Evolutionary conservation across 2,888 invertebrate species (phyloP), one percentile per base, ranked within the genome.

Genomic region (Quadroppia sp.): DNA sequence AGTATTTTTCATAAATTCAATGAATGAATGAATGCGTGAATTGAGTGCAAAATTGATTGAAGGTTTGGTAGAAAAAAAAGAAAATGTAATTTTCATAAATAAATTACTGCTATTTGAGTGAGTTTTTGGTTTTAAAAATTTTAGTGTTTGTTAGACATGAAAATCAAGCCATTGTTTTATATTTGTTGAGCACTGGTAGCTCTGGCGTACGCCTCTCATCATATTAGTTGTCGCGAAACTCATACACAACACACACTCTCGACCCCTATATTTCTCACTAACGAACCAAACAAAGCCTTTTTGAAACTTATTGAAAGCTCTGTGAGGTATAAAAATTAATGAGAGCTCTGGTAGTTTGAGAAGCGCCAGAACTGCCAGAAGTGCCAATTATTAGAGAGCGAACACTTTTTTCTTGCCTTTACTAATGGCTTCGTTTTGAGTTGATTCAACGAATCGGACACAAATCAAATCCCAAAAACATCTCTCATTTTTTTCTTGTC

Each of bases 271-370:
- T 40, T 59, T 17, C 61, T 64, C 61, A 64, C 61, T 64, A 64
- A 64, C 61, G 61, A 64, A 64, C 61, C 61, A 64, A 59, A 59
- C 28, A 59, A 64, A 64, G 61, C 61, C 61, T 64, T 64, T 64
- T 64, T 64, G 36, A 64, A 64, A 64, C 61, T 64, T 64, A 64
- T 64, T 64, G 61, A 64, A 64, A 64, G 61, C 61, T 64, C 61
- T 64, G 61, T 64, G 61, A 64, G 61, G 61, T 64, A 64, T 64
- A 64, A 64, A 64, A 64, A 64, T 64, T 64, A 64, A 64, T 64
- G 61, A 64, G 61, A 64, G 36, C 61, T 64, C 11, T 64, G 23
- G 20, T 30, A 64, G 61, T 36, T 30, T 15, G 45, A 11, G 15
- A 15, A 45, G 45, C 17, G 11, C n/a, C 28, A 64, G 61, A 32